Evolutionary conservation across 2,888 invertebrate species (phyloP), one percentile per base, ranked within the genome.

Genomic region (Epistrophe grossulariae): DNA sequence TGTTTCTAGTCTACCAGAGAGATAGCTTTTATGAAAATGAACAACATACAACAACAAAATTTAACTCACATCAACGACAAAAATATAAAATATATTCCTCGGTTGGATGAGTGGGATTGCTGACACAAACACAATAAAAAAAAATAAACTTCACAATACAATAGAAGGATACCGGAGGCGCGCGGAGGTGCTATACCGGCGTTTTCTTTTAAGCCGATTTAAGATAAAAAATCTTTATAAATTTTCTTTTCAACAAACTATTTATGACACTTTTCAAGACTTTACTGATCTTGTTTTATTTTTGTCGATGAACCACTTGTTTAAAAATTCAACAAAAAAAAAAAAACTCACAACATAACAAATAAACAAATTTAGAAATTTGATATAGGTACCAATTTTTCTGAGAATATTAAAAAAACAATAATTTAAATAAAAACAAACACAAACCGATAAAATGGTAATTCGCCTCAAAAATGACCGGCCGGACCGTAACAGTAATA

Each of bases 191-290:
- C n/a, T n/a, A n/a, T n/a, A n/a, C n/a, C 31, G 7, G n/a, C 48
- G 52, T 19, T 52, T 38, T 38, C 59, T 31, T n/a, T 31, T 72
- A 66, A 79, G 59, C 57, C 31, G 59, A 52, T 66, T 73, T 15
- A 40, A 43, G 48, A 62, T 43, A 28, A 28, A 70, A 55, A 38
- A 55, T 40, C 40, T 55, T 38, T 68, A 17, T 70, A 24, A 24
- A 2, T 38, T 19, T 40, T 62, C 11, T 52, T 24, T 48, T 24
- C 24, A 57, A 19, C 15, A 11, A 38, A 80, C 74, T 76, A 81
- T 71, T 76, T 76, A 71, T 28, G 57, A 62, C 79, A 72, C 64
- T 62, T 55, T 64, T 4, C n/a, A 28, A 64, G 24, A 52, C 15
- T 70, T 7, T 19, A 5, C 62, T 70, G 28, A 31, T 70, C 50